phyloP scores from a whole-genome alignment of 53 echinoderm and acorn worm genomes.

The Mesocentrotus franciscanus region DNA sequence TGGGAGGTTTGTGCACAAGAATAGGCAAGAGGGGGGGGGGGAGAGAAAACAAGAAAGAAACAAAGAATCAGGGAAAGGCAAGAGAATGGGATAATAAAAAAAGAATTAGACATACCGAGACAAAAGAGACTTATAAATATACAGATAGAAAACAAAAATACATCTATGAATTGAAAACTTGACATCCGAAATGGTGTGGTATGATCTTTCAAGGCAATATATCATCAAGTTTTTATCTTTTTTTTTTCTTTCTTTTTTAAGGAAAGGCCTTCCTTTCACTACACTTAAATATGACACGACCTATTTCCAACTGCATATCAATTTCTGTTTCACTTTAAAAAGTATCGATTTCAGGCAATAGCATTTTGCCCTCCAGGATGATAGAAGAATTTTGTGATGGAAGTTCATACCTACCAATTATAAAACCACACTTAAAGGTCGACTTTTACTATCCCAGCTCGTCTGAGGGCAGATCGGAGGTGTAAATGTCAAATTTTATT shows the following conservation, averaged over 20 bases:
- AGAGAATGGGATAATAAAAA: not conserved
- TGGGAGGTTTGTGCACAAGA: not conserved
- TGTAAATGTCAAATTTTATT: not conserved
- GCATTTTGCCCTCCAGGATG: not conserved
- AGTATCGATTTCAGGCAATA: conserved; percentile 12
- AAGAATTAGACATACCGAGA: no score
- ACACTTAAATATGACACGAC: not conserved
- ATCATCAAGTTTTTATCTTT: no score
- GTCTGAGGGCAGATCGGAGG: not conserved
- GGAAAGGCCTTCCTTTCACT: not conserved
- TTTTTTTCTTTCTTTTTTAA: not conserved
- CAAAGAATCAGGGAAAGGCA: not conserved
- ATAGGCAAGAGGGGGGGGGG: not conserved
- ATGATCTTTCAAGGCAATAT: no score
- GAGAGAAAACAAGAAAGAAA: not conserved
- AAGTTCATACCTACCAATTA: not conserved
- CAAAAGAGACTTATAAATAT: no score
- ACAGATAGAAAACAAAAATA: no score
- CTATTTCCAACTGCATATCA: not conserved
- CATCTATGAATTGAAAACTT: no score
- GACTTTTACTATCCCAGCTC: not conserved
- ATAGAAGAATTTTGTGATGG: not conserved
- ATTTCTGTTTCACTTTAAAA: conserved; percentile 24
- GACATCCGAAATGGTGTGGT: no score
- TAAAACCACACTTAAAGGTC: not conserved